Base-by-base conservation (phyloP, 2,797 vertebrate species). In the Chrosomus eos region DNA sequence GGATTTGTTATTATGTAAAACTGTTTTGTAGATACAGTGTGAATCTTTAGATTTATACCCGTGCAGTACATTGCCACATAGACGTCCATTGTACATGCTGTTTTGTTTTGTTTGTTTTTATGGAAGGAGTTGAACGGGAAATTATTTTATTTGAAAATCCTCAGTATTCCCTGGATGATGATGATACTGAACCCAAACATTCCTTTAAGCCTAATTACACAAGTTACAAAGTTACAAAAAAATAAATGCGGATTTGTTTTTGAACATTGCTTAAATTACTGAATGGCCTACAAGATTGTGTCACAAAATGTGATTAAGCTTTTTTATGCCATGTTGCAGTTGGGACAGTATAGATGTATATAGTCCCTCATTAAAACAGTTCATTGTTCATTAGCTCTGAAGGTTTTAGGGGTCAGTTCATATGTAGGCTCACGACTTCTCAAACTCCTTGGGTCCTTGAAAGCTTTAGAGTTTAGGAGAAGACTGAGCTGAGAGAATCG, bases 401-500 rank as follows among this genome's bases (percentile, higher is more conserved):
- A 58, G 21, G 55, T 75, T 81, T 67, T n/a, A 40, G 73, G 71
- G 31, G 9, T 45, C 66, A 76, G 19, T 43, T 79, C 60, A 84
- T 43, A 70, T 16, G 66, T 73, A 26, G 66, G 38, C 78, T 38
- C 72, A 45, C 2, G 40, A 31, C 62, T 87, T 85, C 51, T 87
- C 60, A 43, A 38, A 74, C 45, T 64, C 33, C 9, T 28, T 76
- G 64, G 48, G 73, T 77, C 83, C 45, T 58, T 79, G 76, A 85
- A 73, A 76, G 55, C 70, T 45, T 51, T n/a, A 70, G 31, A 79
- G 48, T 68, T 76, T 48, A 26, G 43, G 13, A 48, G 55, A 45
- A 53, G 83, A 82, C 87, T 94, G 95, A 91, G 95, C 94, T 0
- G 92, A 91, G 73, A 93, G 93, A 92, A 93, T 89, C 0, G 92